Conservation (phyloP, 2,888 invertebrate species). For the Cordylochernes scorpioides region DNA sequence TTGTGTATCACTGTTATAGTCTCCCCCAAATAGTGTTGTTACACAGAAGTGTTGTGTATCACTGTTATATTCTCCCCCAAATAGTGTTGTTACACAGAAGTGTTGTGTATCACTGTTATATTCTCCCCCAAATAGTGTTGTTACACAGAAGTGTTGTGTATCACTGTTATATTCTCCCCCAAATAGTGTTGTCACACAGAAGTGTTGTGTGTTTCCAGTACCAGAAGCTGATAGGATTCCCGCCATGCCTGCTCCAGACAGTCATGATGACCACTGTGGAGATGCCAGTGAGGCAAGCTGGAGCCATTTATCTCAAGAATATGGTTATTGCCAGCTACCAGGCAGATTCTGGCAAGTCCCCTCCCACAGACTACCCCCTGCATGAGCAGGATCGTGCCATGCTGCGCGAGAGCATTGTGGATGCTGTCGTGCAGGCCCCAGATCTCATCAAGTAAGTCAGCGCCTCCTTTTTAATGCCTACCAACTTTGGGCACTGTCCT, state of each 20-base stretch:
- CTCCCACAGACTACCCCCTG: constrained; percentile 43
- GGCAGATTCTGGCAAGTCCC: constrained; percentile 29
- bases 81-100: too few species aligned
- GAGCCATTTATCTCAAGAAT: constrained; percentile 88
- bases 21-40: too few species aligned
- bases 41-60: too few species aligned
- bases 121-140: too few species aligned
- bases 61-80: too few species aligned
- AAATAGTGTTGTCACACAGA: too few species aligned
- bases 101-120: too few species aligned
- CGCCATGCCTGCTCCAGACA: constrained; percentile 70
- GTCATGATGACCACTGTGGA: constrained; percentile 52
- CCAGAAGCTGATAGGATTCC: constrained; percentile 84
- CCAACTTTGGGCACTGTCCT: too few species aligned
- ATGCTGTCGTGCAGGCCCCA: constrained; percentile 74
- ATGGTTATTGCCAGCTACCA: constrained; percentile 62
- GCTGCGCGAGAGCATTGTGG: constrained; percentile 76
- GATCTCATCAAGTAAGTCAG: constrained; percentile 45
- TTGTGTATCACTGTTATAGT: too few species aligned
- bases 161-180: too few species aligned
- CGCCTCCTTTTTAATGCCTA: too few species aligned
- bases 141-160: too few species aligned
- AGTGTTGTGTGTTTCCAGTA: constrained; percentile 38
- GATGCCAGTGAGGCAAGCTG: constrained; percentile 77
- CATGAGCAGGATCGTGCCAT: constrained; percentile 87